Evolutionary conservation across 2,797 vertebrate species (phyloP).

Genomic region (Hephaestus fuliginosus): DNA sequence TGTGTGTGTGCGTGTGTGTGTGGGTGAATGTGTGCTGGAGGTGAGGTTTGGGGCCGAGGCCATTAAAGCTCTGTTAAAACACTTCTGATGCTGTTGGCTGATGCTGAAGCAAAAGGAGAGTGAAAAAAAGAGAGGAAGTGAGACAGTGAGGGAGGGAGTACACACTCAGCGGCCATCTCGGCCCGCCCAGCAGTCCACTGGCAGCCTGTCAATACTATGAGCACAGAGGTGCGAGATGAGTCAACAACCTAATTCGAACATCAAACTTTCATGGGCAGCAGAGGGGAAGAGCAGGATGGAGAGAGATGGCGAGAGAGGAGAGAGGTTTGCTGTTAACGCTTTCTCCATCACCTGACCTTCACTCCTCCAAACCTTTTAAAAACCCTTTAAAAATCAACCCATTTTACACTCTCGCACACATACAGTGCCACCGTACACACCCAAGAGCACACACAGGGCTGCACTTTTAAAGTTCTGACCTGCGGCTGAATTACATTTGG

Average conservation of each 20-base stretch:
- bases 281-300: slow-evolving; percentile 72
- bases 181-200: slow-evolving; percentile 89
- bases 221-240: slow-evolving; percentile 96
- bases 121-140: slow-evolving; percentile 64
- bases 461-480: slow-evolving; percentile 85
- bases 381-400: slow-evolving; percentile 81
- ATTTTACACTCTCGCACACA: slow-evolving; percentile 70
- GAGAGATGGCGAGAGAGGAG: slow-evolving; percentile 75
- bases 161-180: slow-evolving; percentile 87
- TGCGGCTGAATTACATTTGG: slow-evolving; percentile 85
- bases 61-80: slow-evolving; percentile 99
- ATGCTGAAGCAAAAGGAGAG: slow-evolving; percentile 89
- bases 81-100: slow-evolving; percentile 98
- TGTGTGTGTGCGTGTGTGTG: slow-evolving; percentile 21
- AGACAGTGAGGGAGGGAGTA: slow-evolving; percentile 70
- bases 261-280: slow-evolving; percentile 95
- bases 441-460: slow-evolving; percentile 50
- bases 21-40: slow-evolving; percentile 62
- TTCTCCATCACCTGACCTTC: slow-evolving; percentile 83
- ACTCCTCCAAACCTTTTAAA: slow-evolving; percentile 85
- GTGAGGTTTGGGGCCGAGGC: slow-evolving; percentile 82
- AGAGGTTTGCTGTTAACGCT: slow-evolving; percentile 79
- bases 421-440: slow-evolving; percentile 49
- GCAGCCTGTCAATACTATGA: slow-evolving; percentile 97
- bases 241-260: slow-evolving; percentile 97